Evolutionary conservation across 1,140 invertebrate species (phyloP).

Genomic region (Andrena cerasifolii): DNA sequence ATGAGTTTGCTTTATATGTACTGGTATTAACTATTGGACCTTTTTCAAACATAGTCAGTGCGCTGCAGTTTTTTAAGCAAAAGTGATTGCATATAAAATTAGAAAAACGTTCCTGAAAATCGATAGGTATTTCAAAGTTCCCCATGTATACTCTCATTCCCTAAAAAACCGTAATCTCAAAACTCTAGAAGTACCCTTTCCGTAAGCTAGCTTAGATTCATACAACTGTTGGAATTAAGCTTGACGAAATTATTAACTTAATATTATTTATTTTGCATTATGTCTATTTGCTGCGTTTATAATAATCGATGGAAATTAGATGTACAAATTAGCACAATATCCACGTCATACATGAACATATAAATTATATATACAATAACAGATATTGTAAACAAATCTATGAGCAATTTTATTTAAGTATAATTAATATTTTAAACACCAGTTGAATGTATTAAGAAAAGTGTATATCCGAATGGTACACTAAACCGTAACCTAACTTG

Average conservation of each 20-base stretch:
- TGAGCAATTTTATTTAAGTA: constrained; percentile 10
- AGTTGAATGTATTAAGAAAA: constrained; percentile 20
- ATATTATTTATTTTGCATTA: constrained; percentile 25
- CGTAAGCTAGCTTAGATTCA: neutral
- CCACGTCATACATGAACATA: constrained; percentile 16
- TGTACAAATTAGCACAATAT: constrained; percentile 23
- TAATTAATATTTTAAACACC: neutral
- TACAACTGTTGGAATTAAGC: neutral
- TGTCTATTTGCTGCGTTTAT: constrained; percentile 28
- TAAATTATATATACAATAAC: constrained; percentile 16
- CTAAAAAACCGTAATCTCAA: neutral
- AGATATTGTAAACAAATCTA: constrained; percentile 2
- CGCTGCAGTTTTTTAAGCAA: neutral
- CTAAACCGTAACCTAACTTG: constrained; percentile 14
- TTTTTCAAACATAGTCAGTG: constrained; percentile 38
- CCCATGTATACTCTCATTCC: neutral
- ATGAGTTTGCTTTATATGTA: constrained; percentile 20
- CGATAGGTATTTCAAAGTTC: neutral
- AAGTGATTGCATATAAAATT: constrained; percentile 20
- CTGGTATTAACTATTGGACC: constrained; percentile 41
- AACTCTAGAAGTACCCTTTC: neutral
- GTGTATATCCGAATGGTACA: constrained; percentile 15
- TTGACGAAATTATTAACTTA: constrained; percentile 1
- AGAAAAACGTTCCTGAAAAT: constrained; percentile 8
- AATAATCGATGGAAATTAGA: constrained; percentile 12